Base-by-base conservation (phyloP, 37 sponge, comb jelly and placozoan species). In the Geodia barretti region DNA sequence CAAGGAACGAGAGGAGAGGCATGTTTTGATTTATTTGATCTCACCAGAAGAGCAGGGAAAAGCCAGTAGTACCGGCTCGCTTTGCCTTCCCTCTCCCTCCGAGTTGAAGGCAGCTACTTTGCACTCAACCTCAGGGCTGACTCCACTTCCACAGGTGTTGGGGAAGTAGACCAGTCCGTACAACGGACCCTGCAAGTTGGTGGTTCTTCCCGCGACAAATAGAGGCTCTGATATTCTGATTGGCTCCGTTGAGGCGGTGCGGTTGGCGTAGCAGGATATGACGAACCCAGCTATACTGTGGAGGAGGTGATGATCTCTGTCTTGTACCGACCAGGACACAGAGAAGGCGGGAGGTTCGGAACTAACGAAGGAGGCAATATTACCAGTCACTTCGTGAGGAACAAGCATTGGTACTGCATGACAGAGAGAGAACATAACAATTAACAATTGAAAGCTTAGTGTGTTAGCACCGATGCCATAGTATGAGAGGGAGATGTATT, bases 31-130 rank as follows among this genome's bases (percentile, higher is more conserved):
- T n/a, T n/a, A n/a, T n/a, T n/a, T n/a, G n/a, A n/a, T n/a, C n/a
- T n/a, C n/a, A n/a, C 54, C 54, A 47, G 28, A 33, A 5, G 36
- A 38, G 71, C 71, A 70, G 32, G 71, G 39, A 38, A 36, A 7
- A 1, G 32, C 38, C n/a, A 70, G 32, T 33, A 36, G 28, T n/a
- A 70, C 36, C 11, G 1, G n/a, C 36, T 36, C 39, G 20, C 71
- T 70, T n/a, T 33, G 38, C 71, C 25, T n/a, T 36, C 84, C 84
- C 60, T 76, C 70, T 14, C 84, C 84, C 28, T 19, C 20, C 31
- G 60, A 77, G 58, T 84, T 84, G 61, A 84, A 84, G 3, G 84
- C 63, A 34, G 70, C 0, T 3, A 84, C 84, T 0, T 32, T 24
- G 40, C 84, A 84, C 21, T 33, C 0, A 11, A 69, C 0, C 26